Evolutionary conservation across 2,888 invertebrate species (phyloP).

Genomic region (Macrosiphum euphorbiae): DNA sequence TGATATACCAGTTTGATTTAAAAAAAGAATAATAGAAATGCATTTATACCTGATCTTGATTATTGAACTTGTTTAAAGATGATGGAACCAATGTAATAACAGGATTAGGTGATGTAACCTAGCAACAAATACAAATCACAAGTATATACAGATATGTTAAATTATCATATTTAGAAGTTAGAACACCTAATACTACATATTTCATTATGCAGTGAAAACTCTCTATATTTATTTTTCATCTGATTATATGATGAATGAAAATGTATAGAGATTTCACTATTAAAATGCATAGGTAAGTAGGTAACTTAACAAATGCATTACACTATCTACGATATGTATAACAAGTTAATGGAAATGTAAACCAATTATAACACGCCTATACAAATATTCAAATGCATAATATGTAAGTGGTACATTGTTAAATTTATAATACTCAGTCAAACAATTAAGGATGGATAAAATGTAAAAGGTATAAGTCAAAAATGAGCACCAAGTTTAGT

Average conservation of each 20-base stretch:
- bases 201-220: not conserved
- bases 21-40: not conserved
- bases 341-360: not conserved
- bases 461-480: not conserved
- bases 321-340: not conserved
- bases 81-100: not conserved
- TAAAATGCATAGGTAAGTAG: not conserved
- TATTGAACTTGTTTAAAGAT: slow-evolving; percentile 37
- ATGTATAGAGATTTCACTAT: not conserved
- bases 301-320: not conserved
- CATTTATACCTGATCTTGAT: slow-evolving; percentile 8
- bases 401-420: not conserved
- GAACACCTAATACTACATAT: not conserved
- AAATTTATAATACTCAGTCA: not conserved
- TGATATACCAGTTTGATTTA: not conserved
- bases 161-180: not conserved
- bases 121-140: not conserved
- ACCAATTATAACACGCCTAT: not conserved
- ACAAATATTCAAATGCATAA: not conserved
- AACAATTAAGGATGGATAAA: not conserved
- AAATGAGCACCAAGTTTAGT: not conserved
- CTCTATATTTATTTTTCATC: not conserved
- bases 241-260: not conserved
- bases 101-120: slow-evolving; percentile 1
- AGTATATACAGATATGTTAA: not conserved